Base-by-base conservation (phyloP, 2,113 vertebrate genomes). In the Cyphomyrus discorhynchus region DNA sequence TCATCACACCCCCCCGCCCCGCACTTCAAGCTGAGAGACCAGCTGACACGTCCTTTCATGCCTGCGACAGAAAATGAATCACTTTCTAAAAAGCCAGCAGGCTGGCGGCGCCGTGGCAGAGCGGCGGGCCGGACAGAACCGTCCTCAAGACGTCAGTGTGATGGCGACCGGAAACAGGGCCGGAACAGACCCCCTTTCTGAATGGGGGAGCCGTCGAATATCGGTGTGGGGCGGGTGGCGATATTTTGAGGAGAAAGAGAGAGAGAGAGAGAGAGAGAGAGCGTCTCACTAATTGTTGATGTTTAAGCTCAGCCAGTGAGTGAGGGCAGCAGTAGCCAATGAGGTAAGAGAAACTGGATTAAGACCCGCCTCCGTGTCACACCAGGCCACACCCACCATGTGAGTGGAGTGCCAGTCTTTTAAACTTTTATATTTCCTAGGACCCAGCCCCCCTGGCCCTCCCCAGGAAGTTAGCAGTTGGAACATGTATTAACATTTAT, bases 11-110 rank as follows among this genome's bases (percentile, higher is more conserved):
- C 47, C 85, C 85, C 85, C 85, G 17, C 84, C 45, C 21, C 7
- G 17, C 84, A 52, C 24, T 31, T 50, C 84, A 86, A 86, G 84
- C 84, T 86, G 85, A 87, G 85, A 87, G 50, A 53, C 85, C 85
- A 87, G 85, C 85, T 87, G 85, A 53, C 50, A 86, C 15, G 45
- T 87, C n/a, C 85, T 87, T 87, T 53, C 31, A 56, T 53, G 49
- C 5, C 49, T 56, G 27, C 85, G 50, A 31, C 47, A 27, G 21
- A 87, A 87, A 53, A 87, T 87, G 85, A 87, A 87, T 53, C 47
- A 53, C 31, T 53, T 87, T 87, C 49, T 35, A 35, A 53, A 52
- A 35, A 87, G 49, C n/a, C 47, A 56, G 15, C 50, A 56, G n/a
- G 15, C 47, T 19, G 39, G 4, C n/a, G 10, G 46, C 3, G 0